phyloP scores from a whole-genome alignment of 2,888 invertebrate species.

The Hololepta plana region DNA sequence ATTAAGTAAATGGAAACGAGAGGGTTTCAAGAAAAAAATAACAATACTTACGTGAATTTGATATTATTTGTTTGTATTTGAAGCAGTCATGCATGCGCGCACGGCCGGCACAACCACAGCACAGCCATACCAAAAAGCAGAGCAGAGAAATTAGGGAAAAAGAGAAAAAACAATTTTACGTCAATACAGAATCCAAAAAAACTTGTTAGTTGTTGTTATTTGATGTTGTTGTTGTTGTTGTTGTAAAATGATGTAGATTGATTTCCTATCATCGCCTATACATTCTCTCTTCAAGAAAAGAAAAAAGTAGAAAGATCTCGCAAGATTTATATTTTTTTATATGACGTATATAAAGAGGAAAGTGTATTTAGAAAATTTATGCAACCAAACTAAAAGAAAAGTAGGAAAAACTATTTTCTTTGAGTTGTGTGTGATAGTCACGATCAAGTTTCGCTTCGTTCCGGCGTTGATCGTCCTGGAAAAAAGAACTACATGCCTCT shows the following conservation, averaged over 20 bases:
- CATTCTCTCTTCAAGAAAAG: too few relatives aligned
- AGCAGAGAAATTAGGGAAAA: slow-evolving; percentile 62
- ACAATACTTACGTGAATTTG: slow-evolving; percentile 51
- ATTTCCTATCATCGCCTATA: too few relatives aligned
- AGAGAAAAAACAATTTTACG: slow-evolving; percentile 53
- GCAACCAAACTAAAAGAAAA: too few relatives aligned
- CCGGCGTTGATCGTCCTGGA: slow-evolving; percentile 11
- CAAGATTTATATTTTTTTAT: too few relatives aligned
- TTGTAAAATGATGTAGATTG: neutral
- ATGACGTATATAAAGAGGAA: too few relatives aligned
- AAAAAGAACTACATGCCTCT: too few relatives aligned
- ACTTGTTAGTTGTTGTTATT: neutral
- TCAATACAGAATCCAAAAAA: too few relatives aligned
- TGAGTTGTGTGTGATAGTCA: slow-evolving; percentile 18
- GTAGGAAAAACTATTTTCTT: too few relatives aligned
- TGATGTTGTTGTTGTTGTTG: neutral
- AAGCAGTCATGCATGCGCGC: slow-evolving; percentile 57
- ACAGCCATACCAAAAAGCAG: slow-evolving; percentile 61
- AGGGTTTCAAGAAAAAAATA: too few relatives aligned
- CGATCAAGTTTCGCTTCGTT: slow-evolving; percentile 25
- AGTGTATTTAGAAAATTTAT: too few relatives aligned
- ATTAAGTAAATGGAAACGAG: too few relatives aligned
- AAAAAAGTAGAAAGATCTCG: too few relatives aligned
- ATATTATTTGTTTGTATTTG: slow-evolving; percentile 44
- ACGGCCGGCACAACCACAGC: slow-evolving; percentile 62